Evolutionary conservation across 1,140 invertebrate genomes (phyloP).

Genomic region (Bombus waltoni): DNA sequence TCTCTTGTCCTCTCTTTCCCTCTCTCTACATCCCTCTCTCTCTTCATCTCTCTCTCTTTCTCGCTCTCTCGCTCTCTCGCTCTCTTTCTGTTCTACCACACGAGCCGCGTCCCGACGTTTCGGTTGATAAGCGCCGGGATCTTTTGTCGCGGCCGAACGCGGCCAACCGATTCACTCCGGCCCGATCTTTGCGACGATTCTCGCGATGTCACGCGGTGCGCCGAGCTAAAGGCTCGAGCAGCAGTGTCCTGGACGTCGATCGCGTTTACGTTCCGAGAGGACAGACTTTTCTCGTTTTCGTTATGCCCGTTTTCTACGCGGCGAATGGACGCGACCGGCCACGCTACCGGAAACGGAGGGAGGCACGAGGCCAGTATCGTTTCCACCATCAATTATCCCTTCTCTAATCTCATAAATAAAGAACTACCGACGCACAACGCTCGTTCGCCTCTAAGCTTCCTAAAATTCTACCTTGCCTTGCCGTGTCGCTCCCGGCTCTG

Average conservation of each 20-base stretch:
- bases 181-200: constrained; percentile 6
- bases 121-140: constrained; percentile 33
- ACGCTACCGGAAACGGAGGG: constrained; percentile 18
- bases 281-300: background rate
- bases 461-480: constrained; percentile 15
- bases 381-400: constrained; percentile 39
- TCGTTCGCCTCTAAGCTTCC: background rate
- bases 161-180: background rate
- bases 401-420: constrained; percentile 48
- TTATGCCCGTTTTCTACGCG: no score
- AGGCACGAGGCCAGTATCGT: background rate
- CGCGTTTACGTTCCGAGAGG: background rate
- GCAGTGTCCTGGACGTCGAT: background rate
- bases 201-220: background rate
- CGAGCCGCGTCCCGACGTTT: constrained; percentile 33
- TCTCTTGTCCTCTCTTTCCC: background rate
- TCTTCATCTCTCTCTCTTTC: background rate
- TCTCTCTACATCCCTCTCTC: background rate
- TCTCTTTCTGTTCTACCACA: background rate
- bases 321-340: background rate
- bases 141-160: constrained; percentile 24
- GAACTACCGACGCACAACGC: constrained; percentile 15
- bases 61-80: background rate
- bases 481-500: background rate
- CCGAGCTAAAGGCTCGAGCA: background rate